Conservation (phyloP, 2,888 invertebrate species). For the Caenorhabditis wallacei region DNA sequence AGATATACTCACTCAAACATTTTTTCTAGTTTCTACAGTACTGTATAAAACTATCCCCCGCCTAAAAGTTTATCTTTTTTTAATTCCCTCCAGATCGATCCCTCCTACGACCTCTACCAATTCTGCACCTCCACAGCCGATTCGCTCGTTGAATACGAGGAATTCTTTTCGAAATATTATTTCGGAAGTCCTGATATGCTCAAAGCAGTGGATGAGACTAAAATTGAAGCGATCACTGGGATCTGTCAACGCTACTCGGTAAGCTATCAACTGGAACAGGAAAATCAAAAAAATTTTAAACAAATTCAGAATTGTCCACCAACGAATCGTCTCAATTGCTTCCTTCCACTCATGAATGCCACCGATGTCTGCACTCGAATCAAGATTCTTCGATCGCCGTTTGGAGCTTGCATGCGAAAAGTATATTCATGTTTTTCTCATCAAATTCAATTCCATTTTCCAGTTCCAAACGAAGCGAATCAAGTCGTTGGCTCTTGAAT, state of each 20-base stretch:
- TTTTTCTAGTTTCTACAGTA: no score
- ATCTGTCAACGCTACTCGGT: background rate
- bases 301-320: background rate
- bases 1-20: no score
- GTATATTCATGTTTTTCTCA: background rate
- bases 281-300: background rate
- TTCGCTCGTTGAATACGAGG: background rate
- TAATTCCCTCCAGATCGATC: background rate
- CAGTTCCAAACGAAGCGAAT: background rate
- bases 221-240: background rate
- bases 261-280: no score
- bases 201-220: background rate
- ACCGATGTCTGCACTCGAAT: background rate
- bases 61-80: no score
- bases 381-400: background rate
- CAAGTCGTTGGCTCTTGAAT: background rate
- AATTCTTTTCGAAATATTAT: background rate
- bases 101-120: background rate
- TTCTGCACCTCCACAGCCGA: background rate
- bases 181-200: background rate
- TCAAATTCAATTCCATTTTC: background rate
- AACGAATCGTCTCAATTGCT: background rate
- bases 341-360: background rate
- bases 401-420: background rate
- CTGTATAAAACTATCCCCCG: no score